Evolutionary conservation across 2,113 vertebrate species (phyloP).

Genomic region (Cyphomyrus discorhynchus): DNA sequence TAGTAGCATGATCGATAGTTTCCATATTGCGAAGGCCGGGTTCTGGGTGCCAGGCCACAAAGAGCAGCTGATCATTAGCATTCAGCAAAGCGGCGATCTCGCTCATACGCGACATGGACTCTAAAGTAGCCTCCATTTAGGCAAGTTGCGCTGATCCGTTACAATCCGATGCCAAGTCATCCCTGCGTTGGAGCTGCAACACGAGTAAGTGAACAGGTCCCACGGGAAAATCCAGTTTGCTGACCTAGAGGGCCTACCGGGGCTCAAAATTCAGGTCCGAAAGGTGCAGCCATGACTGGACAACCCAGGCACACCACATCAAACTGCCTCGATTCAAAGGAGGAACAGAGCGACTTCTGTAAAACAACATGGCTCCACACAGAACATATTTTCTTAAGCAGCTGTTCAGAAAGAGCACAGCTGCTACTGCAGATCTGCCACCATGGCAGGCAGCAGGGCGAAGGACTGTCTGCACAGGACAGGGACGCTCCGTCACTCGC

Average conservation of each 20-base stretch:
- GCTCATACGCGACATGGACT: not conserved
- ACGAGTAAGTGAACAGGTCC: not conserved
- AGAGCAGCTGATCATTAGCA: slow-evolving; percentile 26
- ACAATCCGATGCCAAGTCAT: not conserved
- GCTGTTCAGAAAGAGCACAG: not conserved
- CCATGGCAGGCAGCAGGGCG: slow-evolving; percentile 39
- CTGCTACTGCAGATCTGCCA: not conserved
- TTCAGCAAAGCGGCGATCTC: not conserved
- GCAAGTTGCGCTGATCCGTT: not conserved
- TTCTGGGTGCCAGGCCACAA: slow-evolving; percentile 32
- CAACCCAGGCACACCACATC: not conserved
- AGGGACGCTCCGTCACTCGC: slow-evolving; percentile 39
- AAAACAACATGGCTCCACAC: not conserved
- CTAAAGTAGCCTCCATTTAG: not conserved
- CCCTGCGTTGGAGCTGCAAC: not conserved
- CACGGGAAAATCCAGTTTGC: not conserved
- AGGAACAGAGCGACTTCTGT: not conserved
- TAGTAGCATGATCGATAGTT: slow-evolving; percentile 51
- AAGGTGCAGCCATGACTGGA: not conserved
- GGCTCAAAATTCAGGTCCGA: not conserved
- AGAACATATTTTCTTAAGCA: not conserved
- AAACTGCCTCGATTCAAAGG: not conserved
- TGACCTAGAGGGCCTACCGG: not conserved
- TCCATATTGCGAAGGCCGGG: slow-evolving; percentile 44
- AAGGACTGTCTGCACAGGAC: slow-evolving; percentile 42